phyloP scores from a whole-genome alignment of 2,113 vertebrate genomes.

The Paramisgurnus dabryanus region DNA sequence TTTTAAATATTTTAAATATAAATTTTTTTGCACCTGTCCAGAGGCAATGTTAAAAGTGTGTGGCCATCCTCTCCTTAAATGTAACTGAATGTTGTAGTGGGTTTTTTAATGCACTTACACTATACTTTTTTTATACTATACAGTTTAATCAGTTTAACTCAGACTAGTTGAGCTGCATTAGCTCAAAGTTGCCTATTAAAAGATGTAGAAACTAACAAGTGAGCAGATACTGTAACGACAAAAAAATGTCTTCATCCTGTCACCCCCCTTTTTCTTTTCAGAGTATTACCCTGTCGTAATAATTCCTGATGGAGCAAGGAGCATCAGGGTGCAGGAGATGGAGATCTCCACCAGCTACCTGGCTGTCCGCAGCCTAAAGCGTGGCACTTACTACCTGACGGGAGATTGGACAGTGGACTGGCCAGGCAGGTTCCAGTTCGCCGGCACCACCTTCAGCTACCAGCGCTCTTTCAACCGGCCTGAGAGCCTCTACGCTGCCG shows the following conservation, averaged over 20 bases:
- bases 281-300: constrained; percentile 90
- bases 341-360: constrained; percentile 89
- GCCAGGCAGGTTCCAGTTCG: constrained; percentile 91
- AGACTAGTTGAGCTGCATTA: constrained; percentile 5
- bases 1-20: too few species aligned
- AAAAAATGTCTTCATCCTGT: constrained; percentile 3
- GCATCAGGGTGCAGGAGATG: constrained; percentile 84
- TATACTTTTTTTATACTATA: background rate
- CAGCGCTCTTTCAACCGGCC: constrained; percentile 84
- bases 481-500: constrained; percentile 84
- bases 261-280: constrained; percentile 52
- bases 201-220: constrained; percentile 2
- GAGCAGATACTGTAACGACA: background rate
- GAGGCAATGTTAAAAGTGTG: too few species aligned
- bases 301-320: constrained; percentile 85
- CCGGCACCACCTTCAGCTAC: constrained; percentile 88
- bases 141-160: background rate
- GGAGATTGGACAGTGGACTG: constrained; percentile 94
- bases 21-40: too few species aligned
- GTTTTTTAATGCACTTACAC: constrained; percentile 18
- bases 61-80: background rate
- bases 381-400: constrained; percentile 84
- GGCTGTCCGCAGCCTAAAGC: constrained; percentile 81
- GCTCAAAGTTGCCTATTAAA: background rate
- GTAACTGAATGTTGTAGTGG: background rate